phyloP scores from a whole-genome alignment of 2,797 vertebrate genomes.

The Potorous gilbertii region DNA sequence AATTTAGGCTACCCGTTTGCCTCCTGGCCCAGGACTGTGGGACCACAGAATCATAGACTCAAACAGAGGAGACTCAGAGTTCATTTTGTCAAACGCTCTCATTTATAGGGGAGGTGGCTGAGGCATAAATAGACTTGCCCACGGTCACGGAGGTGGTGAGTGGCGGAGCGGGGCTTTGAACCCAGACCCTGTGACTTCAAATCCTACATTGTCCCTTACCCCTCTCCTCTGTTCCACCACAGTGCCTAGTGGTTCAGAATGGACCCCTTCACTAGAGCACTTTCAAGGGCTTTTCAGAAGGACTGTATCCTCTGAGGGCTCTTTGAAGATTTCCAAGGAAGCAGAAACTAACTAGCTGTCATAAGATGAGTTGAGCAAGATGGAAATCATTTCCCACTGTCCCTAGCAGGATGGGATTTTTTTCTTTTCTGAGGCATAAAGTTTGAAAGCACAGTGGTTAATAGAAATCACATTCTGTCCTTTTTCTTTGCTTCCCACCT shows the following conservation, averaged over 20 bases:
- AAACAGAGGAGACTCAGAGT: not conserved
- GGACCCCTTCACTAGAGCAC: not conserved
- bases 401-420: not conserved
- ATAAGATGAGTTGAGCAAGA: constrained; percentile 2
- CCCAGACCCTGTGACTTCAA: not conserved
- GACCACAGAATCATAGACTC: not conserved
- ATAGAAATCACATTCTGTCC: not conserved
- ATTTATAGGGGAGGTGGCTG: not conserved
- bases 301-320: not conserved
- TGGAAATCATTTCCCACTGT: not conserved
- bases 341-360: not conserved
- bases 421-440: not conserved
- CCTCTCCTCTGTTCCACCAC: not conserved
- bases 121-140: not conserved
- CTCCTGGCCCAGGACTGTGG: not conserved
- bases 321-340: not conserved
- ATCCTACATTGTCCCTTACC: not conserved
- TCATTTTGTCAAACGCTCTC: not conserved
- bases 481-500: not conserved
- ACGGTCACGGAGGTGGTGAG: too few relatives aligned
- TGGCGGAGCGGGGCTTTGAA: not conserved
- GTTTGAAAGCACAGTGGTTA: not conserved
- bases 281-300: not conserved
- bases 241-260: not conserved
- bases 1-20: not conserved